Conservation (phyloP, 2,797 vertebrate genomes). For the Sebastes oblongus region DNA sequence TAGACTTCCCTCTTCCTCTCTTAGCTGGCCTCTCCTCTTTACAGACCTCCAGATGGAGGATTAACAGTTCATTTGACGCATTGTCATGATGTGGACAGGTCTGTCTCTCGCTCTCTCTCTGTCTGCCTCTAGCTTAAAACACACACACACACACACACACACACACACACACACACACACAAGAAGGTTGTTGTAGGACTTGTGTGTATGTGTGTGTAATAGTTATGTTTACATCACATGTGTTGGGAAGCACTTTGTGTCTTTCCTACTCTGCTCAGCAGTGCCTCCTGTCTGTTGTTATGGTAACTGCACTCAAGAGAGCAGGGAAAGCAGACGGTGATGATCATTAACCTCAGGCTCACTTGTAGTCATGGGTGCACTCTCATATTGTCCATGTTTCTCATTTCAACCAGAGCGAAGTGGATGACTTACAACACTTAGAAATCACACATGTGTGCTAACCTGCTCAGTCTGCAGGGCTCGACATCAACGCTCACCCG, state of each 20-base stretch:
- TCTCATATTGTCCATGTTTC: not conserved
- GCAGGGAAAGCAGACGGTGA: not conserved
- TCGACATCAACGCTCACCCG: no score
- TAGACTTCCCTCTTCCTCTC: slow-evolving; percentile 58
- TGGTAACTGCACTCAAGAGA: not conserved
- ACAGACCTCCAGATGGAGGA: slow-evolving; percentile 57
- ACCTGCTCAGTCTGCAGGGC: not conserved
- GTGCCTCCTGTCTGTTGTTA: slow-evolving; percentile 37
- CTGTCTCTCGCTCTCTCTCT: not conserved
- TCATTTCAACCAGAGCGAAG: not conserved
- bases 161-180: no score
- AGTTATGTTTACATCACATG: not conserved
- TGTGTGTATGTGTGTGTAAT: not conserved
- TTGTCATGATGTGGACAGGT: slow-evolving; percentile 52
- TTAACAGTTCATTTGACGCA: slow-evolving; percentile 62
- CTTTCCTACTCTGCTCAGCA: not conserved
- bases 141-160: not conserved
- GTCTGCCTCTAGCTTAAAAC: not conserved
- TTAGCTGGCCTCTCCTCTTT: not conserved
- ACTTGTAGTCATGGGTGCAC: not conserved
- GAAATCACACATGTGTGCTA: slow-evolving; percentile 6
- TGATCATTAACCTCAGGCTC: not conserved
- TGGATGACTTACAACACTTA: not conserved
- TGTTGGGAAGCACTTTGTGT: not conserved
- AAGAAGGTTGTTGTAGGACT: not conserved